Evolutionary conservation across 2,113 vertebrate genomes (phyloP), one percentile per base, ranked within the genome.

Genomic region (Oncorhynchus keta): DNA sequence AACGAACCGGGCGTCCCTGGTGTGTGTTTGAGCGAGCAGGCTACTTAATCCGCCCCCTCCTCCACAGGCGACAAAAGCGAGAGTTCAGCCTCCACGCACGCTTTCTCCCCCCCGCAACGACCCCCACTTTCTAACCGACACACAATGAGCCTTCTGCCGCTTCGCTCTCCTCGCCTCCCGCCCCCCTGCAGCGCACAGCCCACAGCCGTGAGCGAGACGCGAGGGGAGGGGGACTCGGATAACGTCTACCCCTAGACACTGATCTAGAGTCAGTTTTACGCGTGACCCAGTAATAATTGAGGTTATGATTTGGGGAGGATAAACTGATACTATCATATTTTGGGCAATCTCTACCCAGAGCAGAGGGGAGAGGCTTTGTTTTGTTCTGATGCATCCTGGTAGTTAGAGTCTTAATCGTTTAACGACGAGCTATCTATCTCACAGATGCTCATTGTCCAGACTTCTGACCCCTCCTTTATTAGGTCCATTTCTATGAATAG

Each of bases 71-170:
- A 70, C 68, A 70, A 70, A 70, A 70, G 45, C 68, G 68, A 70
- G 68, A 70, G 68, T 70, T 70, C 45, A 49, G 68, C 45, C 35
- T 70, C 68, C 35, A 70, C 39, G n/a, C 68, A 35, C 32, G 16
- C 32, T 5, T 14, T 68, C 45, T 68, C 67, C 45, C n/a, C 66
- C 45, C 45, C 68, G 35, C n/a, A n/a, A 24, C 45, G 26, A 22
- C 35, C 68, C 67, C 32, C 67, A 13, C 18, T 49, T 48, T 49
- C 20, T 48, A 24, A 20, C 68, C 68, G 11, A 49, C 9, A 70
- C 68, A 70, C 68, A 70, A 70, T 70, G 68, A 70, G 68, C 68
- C 68, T 70, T 70, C 68, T 70, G 68, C 68, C 68, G 68, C 68
- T 49, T 24, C 45, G 68, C 68, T 70, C 68, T n/a, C 35, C 68